phyloP scores from a whole-genome alignment of 2,113 vertebrate species.

The Menidia beryllina region DNA sequence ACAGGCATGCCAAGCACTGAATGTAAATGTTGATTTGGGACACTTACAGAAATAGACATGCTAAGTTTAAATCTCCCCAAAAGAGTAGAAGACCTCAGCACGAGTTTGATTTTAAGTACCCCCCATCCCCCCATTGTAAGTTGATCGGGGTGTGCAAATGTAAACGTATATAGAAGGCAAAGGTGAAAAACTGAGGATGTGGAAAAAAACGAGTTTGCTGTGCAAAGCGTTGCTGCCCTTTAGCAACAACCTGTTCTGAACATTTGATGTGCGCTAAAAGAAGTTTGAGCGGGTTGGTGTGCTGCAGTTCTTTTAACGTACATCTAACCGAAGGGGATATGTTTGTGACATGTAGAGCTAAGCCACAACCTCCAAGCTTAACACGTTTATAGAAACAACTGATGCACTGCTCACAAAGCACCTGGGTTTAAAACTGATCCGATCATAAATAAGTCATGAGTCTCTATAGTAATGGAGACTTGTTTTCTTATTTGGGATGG shows the following conservation, averaged over 20 bases:
- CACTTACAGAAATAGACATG: conserved; percentile 54
- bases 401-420: neutral
- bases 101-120: neutral
- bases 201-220: conserved; percentile 2
- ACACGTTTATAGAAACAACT: conserved; percentile 10
- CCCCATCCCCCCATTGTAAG: too few relatives aligned
- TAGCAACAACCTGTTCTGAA: neutral
- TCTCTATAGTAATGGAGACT: too few relatives aligned
- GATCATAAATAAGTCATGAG: neutral
- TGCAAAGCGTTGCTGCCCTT: conserved; percentile 12
- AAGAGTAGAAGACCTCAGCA: conserved; percentile 24
- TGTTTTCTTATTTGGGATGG: neutral
- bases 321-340: conserved; percentile 6
- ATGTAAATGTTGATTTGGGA: conserved; percentile 11
- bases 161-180: too few relatives aligned
- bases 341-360: neutral
- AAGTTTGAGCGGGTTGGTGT: neutral
- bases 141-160: too few relatives aligned
- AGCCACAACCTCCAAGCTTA: conserved; percentile 5
- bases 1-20: conserved; percentile 12
- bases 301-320: neutral
- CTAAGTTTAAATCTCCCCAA: conserved; percentile 40
- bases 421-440: neutral
- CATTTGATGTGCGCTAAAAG: neutral
- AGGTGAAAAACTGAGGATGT: conserved; percentile 11